Evolutionary conservation across 2,797 vertebrate genomes (phyloP), one percentile per base, ranked within the genome.

Genomic region (Spinibarbus caldwelli): DNA sequence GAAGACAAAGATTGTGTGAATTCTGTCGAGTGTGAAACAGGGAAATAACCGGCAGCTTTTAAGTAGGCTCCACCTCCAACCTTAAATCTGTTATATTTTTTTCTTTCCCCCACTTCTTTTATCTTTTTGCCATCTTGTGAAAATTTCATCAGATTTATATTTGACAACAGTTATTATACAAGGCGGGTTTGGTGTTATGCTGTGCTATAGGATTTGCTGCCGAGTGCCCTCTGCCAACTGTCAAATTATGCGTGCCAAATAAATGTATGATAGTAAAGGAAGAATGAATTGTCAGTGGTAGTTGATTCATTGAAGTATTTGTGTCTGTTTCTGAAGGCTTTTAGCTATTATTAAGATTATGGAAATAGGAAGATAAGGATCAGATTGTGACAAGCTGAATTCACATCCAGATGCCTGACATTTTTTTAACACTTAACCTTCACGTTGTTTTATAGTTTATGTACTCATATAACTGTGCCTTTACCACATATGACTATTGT

Each of bases 1-100:
- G 85, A 86, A 85, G 83, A 86, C 85, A 86, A 85, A 79, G 87
- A 85, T 85, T 83, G 89, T 90, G 89, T 86, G 89, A 89, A 83
- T 87, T 89, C 85, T 89, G 87, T 89, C n/a, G 84, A 85, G 88
- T 87, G 89, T 86, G 89, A 90, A 90, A 89, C 52, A 29, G 78
- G 83, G 82, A 87, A 83, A 87, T 87, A 75, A 81, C 54, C 59
- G 54, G 7, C 81, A 41, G 34, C 41, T 77, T 86, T 85, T 78
- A 85, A 73, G 75, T 54, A 73, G 54, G 62, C 75, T 80, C 72
- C 66, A 86, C 80, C 87, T 87, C 71, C 78, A 84, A 66, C 78
- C 68, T 86, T 82, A 54, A 59, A 78, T 68, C 68, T 71, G 54
- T 70, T 82, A 6, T 67, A 31, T 49, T 76, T 23, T 29, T 26